Evolutionary conservation across 2,888 invertebrate species (phyloP), one percentile per base, ranked within the genome.

Genomic region (Pyrrhia umbra): DNA sequence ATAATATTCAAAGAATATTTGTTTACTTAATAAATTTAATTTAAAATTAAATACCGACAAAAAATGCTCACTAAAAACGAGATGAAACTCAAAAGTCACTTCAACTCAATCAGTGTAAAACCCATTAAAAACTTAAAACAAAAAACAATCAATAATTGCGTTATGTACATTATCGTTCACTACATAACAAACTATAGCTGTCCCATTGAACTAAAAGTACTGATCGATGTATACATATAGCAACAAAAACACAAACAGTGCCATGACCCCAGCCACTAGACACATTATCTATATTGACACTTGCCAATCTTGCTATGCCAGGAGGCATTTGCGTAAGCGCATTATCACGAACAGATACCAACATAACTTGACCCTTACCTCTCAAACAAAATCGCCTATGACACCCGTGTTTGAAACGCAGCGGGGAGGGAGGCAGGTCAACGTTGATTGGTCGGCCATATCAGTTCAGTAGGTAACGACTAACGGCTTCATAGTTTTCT

Each of bases 321-420:
- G 88, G 88, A 91, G 90, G 86, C 90, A 91, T 92, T 94, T 94
- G 93, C 94, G 94, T 93, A 94, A 93, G 92, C 87, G 85, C 67
- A 79, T 82, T 87, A 88, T 89, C 88, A 83, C 5, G n/a, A 70
- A 82, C 78, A 77, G 42, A 23, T 20, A 81, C 92, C 89, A 90
- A 8, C 54, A 0, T 76, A 77, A 59, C 0, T 39, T 68, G 88
- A 85, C 9, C 86, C 55, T 27, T 72, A 18, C 18, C 6, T 42
- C 42, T 43, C n/a, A 45, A 54, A 42, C 47, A 39, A n/a, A 27
- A 8, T 2, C 27, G 20, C 15, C 15, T 58, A n/a, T 46, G 4
- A n/a, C 25, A 37, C 20, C 40, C 21, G 1, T 13, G 50, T 34
- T 18, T 50, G 20, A 58, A 40, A 45, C 55, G 55, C 3, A 18